Conservation (phyloP, 2,888 invertebrate genomes). For the Metallyticus violacea region DNA sequence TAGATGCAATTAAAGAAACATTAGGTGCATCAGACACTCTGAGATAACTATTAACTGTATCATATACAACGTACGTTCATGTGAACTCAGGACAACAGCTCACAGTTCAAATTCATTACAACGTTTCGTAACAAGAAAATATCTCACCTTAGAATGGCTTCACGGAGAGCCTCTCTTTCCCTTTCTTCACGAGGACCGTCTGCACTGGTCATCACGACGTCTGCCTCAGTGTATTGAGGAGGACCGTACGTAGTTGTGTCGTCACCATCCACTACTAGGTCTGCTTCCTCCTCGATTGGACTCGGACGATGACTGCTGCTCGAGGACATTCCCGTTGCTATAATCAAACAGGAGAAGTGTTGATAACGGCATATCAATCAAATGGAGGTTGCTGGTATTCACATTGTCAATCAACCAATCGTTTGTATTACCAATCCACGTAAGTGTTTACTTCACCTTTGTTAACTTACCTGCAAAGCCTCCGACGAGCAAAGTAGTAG, state of each 20-base stretch:
- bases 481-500: conserved; percentile 66
- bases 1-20: too few relatives aligned
- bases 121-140: not conserved
- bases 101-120: too few relatives aligned
- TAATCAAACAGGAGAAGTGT: not conserved
- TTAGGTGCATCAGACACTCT: too few relatives aligned
- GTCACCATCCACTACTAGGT: conserved; percentile 83
- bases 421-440: too few relatives aligned
- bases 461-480: conserved; percentile 55
- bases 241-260: conserved; percentile 80
- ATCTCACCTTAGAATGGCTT: conserved; percentile 49
- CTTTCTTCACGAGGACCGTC: conserved; percentile 52
- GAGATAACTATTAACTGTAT: too few relatives aligned
- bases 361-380: not conserved
- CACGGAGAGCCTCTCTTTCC: conserved; percentile 54
- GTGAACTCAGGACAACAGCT: too few relatives aligned
- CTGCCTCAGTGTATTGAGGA: conserved; percentile 79
- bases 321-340: conserved; percentile 47
- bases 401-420: too few relatives aligned
- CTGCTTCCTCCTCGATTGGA: conserved; percentile 63
- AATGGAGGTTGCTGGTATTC: too few relatives aligned
- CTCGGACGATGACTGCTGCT: conserved; percentile 43
- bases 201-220: conserved; percentile 56
- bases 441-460: too few relatives aligned
- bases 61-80: too few relatives aligned